phyloP scores from a whole-genome alignment of 2,888 invertebrate genomes.

The Callimorpha dominula region DNA sequence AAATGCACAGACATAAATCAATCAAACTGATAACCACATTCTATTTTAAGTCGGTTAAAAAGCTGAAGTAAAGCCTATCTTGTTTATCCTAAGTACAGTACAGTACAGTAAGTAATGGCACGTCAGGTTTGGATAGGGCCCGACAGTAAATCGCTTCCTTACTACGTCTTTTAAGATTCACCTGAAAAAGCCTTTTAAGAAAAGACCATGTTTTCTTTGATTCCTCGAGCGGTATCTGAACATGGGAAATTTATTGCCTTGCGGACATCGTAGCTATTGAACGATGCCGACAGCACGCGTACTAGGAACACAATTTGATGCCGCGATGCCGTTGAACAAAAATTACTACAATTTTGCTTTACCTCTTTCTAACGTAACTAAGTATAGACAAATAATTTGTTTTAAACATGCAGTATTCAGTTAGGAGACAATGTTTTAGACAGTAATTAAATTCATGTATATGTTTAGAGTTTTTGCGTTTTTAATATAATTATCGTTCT shows the following conservation, averaged over 20 bases:
- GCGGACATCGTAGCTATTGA: slow-evolving; percentile 16
- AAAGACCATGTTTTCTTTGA: slow-evolving; percentile 15
- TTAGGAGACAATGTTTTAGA: no score
- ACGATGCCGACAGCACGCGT: slow-evolving; percentile 20
- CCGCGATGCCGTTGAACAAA: neutral
- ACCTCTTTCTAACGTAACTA: neutral
- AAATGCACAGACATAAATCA: neutral
- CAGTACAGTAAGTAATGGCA: neutral
- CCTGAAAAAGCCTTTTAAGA: slow-evolving; percentile 19
- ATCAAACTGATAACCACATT: neutral
- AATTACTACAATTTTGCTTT: neutral
- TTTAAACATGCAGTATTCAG: no score
- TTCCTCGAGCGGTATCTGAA: slow-evolving; percentile 8
- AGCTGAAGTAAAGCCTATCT: neutral
- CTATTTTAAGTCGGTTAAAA: neutral
- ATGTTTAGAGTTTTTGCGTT: no score
- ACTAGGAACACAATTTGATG: slow-evolving; percentile 1
- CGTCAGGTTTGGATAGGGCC: neutral
- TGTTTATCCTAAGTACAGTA: neutral
- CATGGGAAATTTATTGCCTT: slow-evolving; percentile 23
- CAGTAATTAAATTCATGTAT: no score
- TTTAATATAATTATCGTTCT: no score
- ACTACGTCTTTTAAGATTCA: slow-evolving; percentile 15
- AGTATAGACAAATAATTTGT: neutral
- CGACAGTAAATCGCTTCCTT: slow-evolving; percentile 6